Evolutionary conservation across 2,797 vertebrate genomes (phyloP), one percentile per base, ranked within the genome.

Genomic region (Borostomias antarcticus): DNA sequence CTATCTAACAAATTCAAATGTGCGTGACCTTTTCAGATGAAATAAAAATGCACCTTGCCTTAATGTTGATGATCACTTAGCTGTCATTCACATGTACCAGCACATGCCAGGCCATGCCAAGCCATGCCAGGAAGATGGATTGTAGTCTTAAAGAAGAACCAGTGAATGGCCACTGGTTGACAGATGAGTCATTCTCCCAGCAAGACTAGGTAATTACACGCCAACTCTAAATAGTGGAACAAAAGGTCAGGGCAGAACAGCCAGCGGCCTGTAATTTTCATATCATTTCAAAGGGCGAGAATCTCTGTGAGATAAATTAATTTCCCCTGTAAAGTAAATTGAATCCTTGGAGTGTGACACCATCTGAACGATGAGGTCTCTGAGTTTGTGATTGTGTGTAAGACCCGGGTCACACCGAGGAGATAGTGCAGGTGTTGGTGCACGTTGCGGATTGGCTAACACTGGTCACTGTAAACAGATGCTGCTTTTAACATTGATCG

Each of bases 31-130:
- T 80, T 77, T 58, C 56, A 67, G 17, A n/a, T 51, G 62, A 47
- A 21, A 25, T 69, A 45, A 72, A 61, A 37, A 51, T 17, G 23
- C 53, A 2, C 5, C 25, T 13, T 11, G 51, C 35, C 67, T 72
- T 73, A 29, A 63, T 40, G 60, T 60, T 47, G 45, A 51, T 62
- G 66, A 54, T 56, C 62, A 66, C 68, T 57, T 62, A 69, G 74
- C 70, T 84, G 79, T 76, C 74, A 59, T 53, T 47, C 21, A 17
- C 53, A 52, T 67, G 73, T 73, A 76, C 69, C 67, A 60, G 67
- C 78, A 74, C 52, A 60, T 62, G 70, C 53, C 78, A 74, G 51
- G 58, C 66, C n/a, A n/a, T n/a, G n/a, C n/a, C n/a, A n/a, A n/a
- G n/a, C n/a, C 15, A 45, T 45, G 13, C n/a, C 35, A 35, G 70